These are phyloP conservation scores for Euwallacea fornicatus DNA, from an alignment of 1,140 invertebrate genomes.

Conservation along the genomic window DNA sequence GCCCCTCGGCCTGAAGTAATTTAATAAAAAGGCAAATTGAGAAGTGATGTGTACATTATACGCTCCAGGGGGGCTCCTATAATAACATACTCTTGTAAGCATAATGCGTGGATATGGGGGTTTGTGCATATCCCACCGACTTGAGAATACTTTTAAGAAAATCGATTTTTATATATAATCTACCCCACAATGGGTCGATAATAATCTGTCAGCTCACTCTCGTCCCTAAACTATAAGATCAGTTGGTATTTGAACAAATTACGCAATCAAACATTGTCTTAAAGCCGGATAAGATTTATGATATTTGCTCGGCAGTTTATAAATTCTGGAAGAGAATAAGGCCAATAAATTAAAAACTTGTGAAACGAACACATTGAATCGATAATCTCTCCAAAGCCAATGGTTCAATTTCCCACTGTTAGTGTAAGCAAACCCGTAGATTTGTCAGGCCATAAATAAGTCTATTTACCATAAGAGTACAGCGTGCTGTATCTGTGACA, in stretches of 20 bases:
- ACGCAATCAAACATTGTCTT: constrained; percentile 5
- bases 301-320: constrained; percentile 18
- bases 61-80: constrained; percentile 16
- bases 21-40: constrained; percentile 41
- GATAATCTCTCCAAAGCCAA: constrained; percentile 28
- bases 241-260: neutral
- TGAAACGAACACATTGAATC: constrained; percentile 8
- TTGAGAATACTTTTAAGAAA: too few relatives aligned
- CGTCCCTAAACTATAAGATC: too few relatives aligned
- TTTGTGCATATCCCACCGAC: neutral
- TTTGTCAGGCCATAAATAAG: constrained; percentile 33
- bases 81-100: constrained; percentile 29
- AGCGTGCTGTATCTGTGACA: constrained; percentile 26
- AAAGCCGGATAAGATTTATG: constrained; percentile 6
- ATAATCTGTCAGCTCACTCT: too few relatives aligned
- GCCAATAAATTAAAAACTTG: constrained; percentile 26
- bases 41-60: constrained; percentile 36
- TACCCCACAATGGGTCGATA: too few relatives aligned
- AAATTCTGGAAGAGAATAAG: constrained; percentile 11
- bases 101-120: constrained; percentile 23
- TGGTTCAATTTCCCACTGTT: constrained; percentile 30
- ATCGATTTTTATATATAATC: too few relatives aligned
- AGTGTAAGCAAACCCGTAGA: constrained; percentile 34
- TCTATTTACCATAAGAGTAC: constrained; percentile 29
- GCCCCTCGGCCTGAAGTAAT: constrained; percentile 33